Base-by-base conservation (phyloP, 2,797 vertebrate species). In the Silurus lanzhouensis region DNA sequence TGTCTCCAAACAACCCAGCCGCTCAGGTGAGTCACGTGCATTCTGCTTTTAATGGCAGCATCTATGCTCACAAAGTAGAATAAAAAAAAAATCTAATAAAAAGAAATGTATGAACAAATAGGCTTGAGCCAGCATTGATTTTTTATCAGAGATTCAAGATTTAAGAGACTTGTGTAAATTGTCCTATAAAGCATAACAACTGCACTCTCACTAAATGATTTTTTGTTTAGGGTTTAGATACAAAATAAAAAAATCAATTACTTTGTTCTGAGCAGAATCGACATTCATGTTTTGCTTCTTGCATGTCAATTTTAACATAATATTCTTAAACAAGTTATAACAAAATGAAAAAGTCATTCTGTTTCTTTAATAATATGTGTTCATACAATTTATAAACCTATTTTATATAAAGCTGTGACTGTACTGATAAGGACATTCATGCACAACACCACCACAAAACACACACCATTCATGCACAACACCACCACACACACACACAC, bases 1-100 rank as follows among this genome's bases (percentile, higher is more conserved):
- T 2, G 95, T 96, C 87, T 96, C 97, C 84, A 97, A 96, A 93
- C 97, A 98, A 90, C 97, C 97, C 0, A 92, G 95, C 12, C 95
- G 95, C 88, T 96, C 98, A 94, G 97, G 98, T 99, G 94, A 93
- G 87, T 88, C 55, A 46, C 60, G 46, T 31, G 63, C 31, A 19
- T 67, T 2, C 63, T 31, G 63, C 63, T 81, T 81, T 63, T 55
- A 81, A 20, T 31, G 61, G 15, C 22, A 66, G 5, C 22, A 8
- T 48, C 61, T 17, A 14, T 66, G 78, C 14, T 81, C 44, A 67
- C 63, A 0, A 66, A 66, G 7, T 27, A 67, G 52, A 66, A 27
- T 27, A 55, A 81, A 52, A 55, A 67, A 27, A 27, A 2, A 67
- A 19, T 25, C 52, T 2, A 46, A 46, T 46, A 63, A 66, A 63